Conservation (phyloP, 2,797 vertebrate species). For the Myotis vivesi region DNA sequence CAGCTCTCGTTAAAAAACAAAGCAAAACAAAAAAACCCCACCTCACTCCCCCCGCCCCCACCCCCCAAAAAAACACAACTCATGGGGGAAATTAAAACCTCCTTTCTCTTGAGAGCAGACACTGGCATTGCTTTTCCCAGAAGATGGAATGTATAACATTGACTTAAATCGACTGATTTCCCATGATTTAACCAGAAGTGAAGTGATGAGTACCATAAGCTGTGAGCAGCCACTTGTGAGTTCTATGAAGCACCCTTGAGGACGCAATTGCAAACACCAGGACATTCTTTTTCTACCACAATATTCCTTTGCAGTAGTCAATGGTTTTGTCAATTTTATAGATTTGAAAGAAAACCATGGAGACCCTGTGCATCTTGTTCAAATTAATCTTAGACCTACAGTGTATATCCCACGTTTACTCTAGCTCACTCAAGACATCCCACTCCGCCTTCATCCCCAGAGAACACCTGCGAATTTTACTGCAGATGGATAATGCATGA, state of each 20-base stretch:
- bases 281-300: conserved; percentile 27
- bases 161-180: conserved; percentile 34
- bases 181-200: conserved; percentile 22
- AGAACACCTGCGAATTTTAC: conserved; percentile 6
- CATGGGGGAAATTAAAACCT: background rate
- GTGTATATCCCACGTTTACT: conserved; percentile 56
- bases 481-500: background rate
- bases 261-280: conserved; percentile 34
- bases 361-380: conserved; percentile 49
- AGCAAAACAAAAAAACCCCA: background rate
- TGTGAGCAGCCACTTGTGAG: conserved; percentile 51
- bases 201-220: conserved; percentile 34
- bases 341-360: conserved; percentile 52
- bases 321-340: conserved; percentile 67
- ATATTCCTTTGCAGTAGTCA: conserved; percentile 53
- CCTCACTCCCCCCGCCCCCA: too few relatives aligned
- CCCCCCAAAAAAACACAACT: background rate
- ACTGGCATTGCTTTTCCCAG: background rate
- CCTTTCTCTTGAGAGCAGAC: background rate
- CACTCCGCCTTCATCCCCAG: background rate
- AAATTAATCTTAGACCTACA: conserved; percentile 67
- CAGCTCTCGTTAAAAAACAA: background rate
- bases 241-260: conserved; percentile 6
- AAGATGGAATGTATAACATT: conserved; percentile 4
- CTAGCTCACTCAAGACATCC: background rate